Conservation (phyloP, 2,113 vertebrate genomes). For the Phalacrocorax aristotelis region DNA sequence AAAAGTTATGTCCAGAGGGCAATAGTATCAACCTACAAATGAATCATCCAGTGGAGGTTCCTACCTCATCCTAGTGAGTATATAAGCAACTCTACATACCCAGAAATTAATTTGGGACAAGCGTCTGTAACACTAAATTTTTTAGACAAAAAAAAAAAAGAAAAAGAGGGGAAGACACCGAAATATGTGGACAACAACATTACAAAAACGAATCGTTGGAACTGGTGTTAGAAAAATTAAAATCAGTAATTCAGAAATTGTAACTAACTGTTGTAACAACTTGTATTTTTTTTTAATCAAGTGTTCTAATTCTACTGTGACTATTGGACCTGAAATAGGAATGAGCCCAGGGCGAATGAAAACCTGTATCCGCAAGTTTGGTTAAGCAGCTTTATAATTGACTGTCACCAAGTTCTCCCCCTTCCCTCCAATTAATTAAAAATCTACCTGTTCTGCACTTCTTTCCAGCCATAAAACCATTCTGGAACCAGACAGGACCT, state of each 20-base stretch:
- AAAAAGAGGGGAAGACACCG: not conserved
- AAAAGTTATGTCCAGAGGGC: not conserved
- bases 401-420: not conserved
- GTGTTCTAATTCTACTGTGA: not conserved
- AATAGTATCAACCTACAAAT: not conserved
- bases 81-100: not conserved
- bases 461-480: not conserved
- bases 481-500: not conserved
- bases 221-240: not conserved
- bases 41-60: not conserved
- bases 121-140: not conserved
- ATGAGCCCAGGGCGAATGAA: not conserved
- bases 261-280: not conserved
- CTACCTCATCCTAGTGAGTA: not conserved
- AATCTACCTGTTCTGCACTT: not conserved
- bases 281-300: not conserved
- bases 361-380: not conserved
- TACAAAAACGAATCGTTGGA: not conserved
- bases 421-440: not conserved
- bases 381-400: not conserved
- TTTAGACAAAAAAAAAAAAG: not conserved
- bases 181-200: not conserved
- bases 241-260: not conserved
- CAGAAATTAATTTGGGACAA: not conserved
- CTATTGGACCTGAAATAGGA: not conserved